Percentiles rank a stretch among this genome's conserved stretches.
Evolutionary conservation across 2,113 vertebrate species (phyloP).

Genomic region (Tonatia bakeri): DNA sequence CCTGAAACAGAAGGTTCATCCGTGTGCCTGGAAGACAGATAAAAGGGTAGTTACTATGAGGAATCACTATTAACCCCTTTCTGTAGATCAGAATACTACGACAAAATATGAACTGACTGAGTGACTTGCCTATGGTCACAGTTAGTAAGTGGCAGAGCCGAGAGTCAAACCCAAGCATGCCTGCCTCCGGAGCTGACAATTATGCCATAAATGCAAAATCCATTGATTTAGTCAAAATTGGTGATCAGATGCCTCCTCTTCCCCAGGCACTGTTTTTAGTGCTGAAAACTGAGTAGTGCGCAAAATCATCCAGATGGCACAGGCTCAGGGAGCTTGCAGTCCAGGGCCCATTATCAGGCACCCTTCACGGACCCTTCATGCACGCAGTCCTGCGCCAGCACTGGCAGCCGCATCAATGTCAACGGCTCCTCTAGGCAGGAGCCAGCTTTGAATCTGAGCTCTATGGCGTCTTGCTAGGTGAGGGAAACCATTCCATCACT

Average conservation of each 20-base stretch:
- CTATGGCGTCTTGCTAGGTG: neutral
- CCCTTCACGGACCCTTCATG: too few species aligned
- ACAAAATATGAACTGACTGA: neutral
- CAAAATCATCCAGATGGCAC: neutral
- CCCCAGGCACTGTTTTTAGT: neutral
- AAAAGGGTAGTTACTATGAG: neutral
- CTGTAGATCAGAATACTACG: neutral
- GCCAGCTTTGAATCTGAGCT: neutral
- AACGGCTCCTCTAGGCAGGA: neutral
- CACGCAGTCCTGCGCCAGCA: neutral
- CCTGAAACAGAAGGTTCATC: neutral
- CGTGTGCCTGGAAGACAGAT: neutral
- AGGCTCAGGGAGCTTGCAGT: neutral
- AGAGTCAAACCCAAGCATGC: neutral
- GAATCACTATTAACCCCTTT: neutral
- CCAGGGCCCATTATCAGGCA: too few species aligned
- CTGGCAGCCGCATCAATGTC: neutral
- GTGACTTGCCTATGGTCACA: neutral
- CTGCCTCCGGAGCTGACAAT: neutral
- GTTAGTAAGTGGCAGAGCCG: neutral
- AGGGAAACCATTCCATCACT: neutral
- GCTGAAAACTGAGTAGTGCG: neutral
- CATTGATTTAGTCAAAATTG: neutral
- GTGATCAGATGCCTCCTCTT: neutral
- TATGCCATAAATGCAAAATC: neutral